Evolutionary conservation across 2,113 vertebrate species (phyloP).

Genomic region (Antechinus stuartii): DNA sequence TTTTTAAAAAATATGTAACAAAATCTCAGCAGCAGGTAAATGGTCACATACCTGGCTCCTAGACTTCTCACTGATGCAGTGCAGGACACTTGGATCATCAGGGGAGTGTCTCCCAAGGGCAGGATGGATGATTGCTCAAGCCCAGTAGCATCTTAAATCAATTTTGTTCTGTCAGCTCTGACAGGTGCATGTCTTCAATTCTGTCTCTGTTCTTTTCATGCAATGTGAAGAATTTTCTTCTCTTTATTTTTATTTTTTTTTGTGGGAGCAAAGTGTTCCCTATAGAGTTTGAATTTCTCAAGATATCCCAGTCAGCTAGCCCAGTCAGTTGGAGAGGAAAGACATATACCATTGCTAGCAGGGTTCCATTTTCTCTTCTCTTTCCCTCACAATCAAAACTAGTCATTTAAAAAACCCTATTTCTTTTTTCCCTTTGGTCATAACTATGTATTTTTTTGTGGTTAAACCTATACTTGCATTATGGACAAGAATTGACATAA

Average conservation of each 20-base stretch:
- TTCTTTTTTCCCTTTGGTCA: background rate
- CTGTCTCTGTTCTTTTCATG: background rate
- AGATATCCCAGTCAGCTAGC: background rate
- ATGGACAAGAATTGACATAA: too few relatives aligned
- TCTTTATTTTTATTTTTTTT: background rate
- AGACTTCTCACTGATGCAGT: background rate
- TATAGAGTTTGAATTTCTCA: background rate
- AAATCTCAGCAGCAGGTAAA: background rate
- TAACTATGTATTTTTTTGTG: background rate
- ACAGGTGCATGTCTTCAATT: conserved; percentile 4
- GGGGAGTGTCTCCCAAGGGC: background rate
- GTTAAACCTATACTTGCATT: background rate
- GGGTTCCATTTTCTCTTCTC: background rate
- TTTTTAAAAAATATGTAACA: background rate
- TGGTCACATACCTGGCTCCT: background rate
- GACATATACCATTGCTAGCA: background rate
- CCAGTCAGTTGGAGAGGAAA: background rate
- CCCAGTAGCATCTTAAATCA: background rate
- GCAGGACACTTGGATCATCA: background rate
- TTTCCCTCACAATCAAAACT: background rate
- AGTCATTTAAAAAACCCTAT: background rate
- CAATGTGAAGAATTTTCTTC: background rate
- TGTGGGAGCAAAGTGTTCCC: background rate
- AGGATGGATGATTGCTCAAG: background rate
- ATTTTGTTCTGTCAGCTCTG: background rate